A percentile compares a stretch with the other conserved stretches of the same genome.
phyloP scores from a whole-genome alignment of 2,797 vertebrate genomes.

The Halcyon smyrnensis region DNA sequence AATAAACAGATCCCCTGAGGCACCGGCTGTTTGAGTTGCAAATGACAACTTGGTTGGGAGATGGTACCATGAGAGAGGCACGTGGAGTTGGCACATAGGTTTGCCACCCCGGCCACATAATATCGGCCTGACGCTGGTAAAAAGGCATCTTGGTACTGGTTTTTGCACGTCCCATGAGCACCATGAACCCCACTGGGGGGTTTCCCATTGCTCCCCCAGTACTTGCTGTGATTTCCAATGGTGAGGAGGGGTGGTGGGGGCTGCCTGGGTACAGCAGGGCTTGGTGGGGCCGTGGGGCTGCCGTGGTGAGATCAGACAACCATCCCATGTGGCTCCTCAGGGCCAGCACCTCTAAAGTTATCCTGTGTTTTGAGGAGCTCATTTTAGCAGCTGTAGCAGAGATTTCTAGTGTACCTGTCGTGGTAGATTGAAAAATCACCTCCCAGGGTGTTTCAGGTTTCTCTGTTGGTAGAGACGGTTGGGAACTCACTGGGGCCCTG shows the following conservation, averaged over 20 bases:
- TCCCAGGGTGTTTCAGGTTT: background rate
- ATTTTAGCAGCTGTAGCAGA: background rate
- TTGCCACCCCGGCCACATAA: fast-evolving
- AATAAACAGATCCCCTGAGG: slow-evolving; percentile 6
- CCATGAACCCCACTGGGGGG: fast-evolving
- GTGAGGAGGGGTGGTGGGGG: background rate
- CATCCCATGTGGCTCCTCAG: fast-evolving
- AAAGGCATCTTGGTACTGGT: fast-evolving
- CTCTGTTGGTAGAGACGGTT: background rate
- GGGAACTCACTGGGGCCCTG: background rate
- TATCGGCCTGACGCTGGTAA: background rate
- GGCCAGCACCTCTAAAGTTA: fast-evolving
- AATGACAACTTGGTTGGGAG: background rate
- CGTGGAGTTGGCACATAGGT: background rate
- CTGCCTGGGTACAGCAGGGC: background rate
- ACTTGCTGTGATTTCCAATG: background rate
- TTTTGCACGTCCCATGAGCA: fast-evolving
- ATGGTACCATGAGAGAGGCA: background rate
- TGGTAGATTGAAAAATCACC: background rate
- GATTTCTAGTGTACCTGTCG: background rate
- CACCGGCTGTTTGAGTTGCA: background rate
- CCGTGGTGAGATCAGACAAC: background rate
- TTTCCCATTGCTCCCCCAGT: background rate
- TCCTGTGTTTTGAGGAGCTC: background rate
- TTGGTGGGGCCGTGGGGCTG: fast-evolving